phyloP scores from a whole-genome alignment of 2,888 invertebrate genomes.

The Drosophila engyochracea region DNA sequence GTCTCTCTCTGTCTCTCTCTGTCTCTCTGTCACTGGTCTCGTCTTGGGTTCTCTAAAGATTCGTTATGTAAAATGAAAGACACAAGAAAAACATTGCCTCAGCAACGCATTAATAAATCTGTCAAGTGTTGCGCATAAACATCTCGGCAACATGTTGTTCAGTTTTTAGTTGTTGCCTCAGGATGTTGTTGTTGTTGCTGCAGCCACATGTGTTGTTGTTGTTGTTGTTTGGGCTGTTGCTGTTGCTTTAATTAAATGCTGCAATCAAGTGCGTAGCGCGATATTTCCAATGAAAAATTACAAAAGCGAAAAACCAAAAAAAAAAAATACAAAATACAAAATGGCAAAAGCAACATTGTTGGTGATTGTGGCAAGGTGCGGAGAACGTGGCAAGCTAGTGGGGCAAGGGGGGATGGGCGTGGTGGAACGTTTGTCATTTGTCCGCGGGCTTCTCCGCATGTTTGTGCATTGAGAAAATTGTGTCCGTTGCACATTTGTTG shows the following conservation, averaged over 20 bases:
- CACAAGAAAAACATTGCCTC: conserved; percentile 47
- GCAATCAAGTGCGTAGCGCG: conserved; percentile 81
- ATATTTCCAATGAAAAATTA: conserved; percentile 81
- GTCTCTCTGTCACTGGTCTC: neutral
- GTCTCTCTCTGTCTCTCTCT: neutral
- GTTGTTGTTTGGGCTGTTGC: conserved; percentile 47
- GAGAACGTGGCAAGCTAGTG: neutral
- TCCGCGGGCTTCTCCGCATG: conserved; percentile 67
- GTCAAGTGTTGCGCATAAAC: conserved; percentile 82
- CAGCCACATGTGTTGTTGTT: conserved; percentile 33
- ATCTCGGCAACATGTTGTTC: conserved; percentile 79
- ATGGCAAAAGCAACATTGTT: conserved; percentile 61
- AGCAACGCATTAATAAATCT: conserved; percentile 77
- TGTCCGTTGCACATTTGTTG: conserved; percentile 79
- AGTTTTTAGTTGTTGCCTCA: conserved; percentile 70
- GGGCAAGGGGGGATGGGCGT: conserved; percentile 1
- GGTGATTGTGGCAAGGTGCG: neutral
- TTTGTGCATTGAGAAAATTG: conserved; percentile 81
- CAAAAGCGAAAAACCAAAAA: conserved; percentile 45
- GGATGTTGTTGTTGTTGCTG: conserved; percentile 57
- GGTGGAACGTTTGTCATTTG: conserved; percentile 55
- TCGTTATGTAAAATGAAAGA: conserved; percentile 44
- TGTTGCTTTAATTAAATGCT: conserved; percentile 81
- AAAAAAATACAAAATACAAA: conserved; percentile 30
- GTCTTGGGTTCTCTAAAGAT: conserved; percentile 7